A percentile compares a stretch with the other conserved stretches of the same genome.
Conservation (phyloP, 2,797 vertebrate genomes). For the Agapornis canus region DNA sequence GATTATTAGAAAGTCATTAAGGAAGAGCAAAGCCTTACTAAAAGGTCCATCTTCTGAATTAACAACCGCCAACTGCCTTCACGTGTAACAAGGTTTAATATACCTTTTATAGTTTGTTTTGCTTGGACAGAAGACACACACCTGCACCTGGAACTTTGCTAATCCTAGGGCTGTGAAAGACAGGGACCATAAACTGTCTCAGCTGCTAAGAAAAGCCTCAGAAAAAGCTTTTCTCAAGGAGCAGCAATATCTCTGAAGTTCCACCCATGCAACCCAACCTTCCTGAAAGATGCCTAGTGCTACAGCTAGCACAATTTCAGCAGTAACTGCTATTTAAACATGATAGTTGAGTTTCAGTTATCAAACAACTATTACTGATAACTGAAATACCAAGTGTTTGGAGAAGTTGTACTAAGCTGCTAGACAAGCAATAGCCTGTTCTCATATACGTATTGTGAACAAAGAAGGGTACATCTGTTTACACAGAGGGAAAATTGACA, state of each 20-base stretch:
- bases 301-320: neutral
- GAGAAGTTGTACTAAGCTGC: neutral
- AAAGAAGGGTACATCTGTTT: neutral
- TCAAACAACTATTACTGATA: neutral
- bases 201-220: neutral
- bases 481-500: neutral
- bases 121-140: neutral
- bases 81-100: neutral
- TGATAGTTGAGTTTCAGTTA: neutral
- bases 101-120: neutral
- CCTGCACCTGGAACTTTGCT: neutral
- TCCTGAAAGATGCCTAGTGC: neutral
- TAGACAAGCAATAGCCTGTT: neutral
- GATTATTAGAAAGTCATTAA: constrained; percentile 40
- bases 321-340: neutral
- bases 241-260: neutral
- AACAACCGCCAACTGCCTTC: neutral
- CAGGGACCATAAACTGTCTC: neutral
- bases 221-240: neutral
- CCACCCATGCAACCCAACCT: neutral
- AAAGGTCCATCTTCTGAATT: neutral
- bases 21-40: neutral
- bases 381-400: neutral
- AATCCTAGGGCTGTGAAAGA: neutral
- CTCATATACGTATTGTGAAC: neutral